These are phyloP conservation scores for Diadema setosum DNA, from an alignment of 35 echinoderm and acorn worm species.

Conservation along the genomic window DNA sequence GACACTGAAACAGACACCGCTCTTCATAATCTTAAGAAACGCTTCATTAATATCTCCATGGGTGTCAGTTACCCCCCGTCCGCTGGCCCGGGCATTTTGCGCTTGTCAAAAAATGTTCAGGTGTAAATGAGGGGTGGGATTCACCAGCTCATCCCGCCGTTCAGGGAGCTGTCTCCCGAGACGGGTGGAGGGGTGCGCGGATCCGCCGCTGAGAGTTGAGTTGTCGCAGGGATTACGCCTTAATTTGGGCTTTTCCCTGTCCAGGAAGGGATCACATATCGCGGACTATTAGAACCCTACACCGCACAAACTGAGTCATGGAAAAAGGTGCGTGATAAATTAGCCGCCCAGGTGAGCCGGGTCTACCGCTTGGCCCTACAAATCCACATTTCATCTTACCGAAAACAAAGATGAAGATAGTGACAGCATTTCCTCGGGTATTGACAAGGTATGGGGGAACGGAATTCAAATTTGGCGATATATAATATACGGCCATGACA, in stretches of 20 bases:
- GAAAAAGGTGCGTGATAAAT: neutral
- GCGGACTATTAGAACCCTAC: neutral
- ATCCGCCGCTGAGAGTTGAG: neutral
- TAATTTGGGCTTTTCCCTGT: neutral
- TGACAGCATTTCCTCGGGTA: too few relatives aligned
- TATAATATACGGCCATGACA: too few relatives aligned
- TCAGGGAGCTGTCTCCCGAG: neutral
- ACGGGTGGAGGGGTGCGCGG: neutral
- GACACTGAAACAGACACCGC: neutral
- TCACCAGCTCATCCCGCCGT: neutral
- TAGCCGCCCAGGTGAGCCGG: neutral
- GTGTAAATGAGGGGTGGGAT: neutral
- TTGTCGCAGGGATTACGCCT: slow-evolving; percentile 3
- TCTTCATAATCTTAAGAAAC: neutral
- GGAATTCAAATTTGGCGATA: too few relatives aligned
- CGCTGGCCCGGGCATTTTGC: neutral
- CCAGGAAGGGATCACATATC: neutral
- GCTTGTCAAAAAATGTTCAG: slow-evolving; percentile 6
- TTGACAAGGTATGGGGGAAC: too few relatives aligned
- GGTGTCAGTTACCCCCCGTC: neutral
- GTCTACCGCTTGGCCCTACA: too few relatives aligned
- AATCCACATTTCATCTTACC: too few relatives aligned
- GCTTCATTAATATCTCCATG: slow-evolving; percentile 11
- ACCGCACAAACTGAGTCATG: neutral
- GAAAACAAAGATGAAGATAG: too few relatives aligned